Evolutionary conservation across 2,888 invertebrate species (phyloP).

Genomic region (Cantharis rustica): DNA sequence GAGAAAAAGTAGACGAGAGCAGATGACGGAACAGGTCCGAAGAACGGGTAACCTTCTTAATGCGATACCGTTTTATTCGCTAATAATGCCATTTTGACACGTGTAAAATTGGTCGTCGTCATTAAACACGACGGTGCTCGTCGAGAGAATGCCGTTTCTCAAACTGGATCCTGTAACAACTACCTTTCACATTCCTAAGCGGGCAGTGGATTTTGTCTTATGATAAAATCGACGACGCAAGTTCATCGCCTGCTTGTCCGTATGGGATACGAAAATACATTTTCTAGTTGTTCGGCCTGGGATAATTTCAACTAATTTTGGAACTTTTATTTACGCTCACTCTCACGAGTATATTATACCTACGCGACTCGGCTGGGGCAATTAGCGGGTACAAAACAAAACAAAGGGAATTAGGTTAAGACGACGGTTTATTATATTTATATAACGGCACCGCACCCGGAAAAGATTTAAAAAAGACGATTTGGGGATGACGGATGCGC

Average conservation of each 20-base stretch:
- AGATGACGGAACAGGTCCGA: not conserved
- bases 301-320: slow-evolving; percentile 10
- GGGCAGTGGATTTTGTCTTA: slow-evolving; percentile 34
- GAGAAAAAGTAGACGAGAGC: not conserved
- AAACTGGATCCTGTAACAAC: slow-evolving; percentile 41
- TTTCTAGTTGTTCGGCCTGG: slow-evolving; percentile 1
- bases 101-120: slow-evolving; percentile 15
- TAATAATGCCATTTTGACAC: slow-evolving; percentile 19
- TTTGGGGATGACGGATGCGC: not conserved
- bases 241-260: not conserved
- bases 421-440: not conserved
- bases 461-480: not conserved
- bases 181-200: slow-evolving; percentile 43
- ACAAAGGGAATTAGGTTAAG: not conserved
- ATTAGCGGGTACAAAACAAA: not conserved
- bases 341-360: not conserved
- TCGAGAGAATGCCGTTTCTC: slow-evolving; percentile 39
- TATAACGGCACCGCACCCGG: not conserved
- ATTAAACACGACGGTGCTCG: slow-evolving; percentile 7
- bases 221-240: slow-evolving; percentile 12
- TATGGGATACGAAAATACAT: slow-evolving; percentile 1
- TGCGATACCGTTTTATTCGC: slow-evolving; percentile 11
- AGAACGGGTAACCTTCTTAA: not conserved
- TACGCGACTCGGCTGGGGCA: not conserved
- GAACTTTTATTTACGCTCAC: not conserved